Evolutionary conservation across 2,888 invertebrate genomes (phyloP).

Genomic region (Miltochrista miniata): DNA sequence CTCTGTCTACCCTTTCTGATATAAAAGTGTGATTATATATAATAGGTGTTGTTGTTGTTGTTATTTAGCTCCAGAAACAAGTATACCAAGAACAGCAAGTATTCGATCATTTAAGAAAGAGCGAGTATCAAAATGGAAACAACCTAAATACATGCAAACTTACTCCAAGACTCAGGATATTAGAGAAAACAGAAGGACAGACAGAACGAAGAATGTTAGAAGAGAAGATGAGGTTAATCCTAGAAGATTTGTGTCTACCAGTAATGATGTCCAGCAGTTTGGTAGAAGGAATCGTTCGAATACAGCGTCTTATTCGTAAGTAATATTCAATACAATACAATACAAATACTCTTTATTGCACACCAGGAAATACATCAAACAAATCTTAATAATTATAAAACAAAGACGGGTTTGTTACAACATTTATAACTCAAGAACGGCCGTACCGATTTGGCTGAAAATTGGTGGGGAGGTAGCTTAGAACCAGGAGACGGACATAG

Average conservation of each 20-base stretch:
- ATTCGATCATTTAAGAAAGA: constrained; percentile 17
- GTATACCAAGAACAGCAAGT: constrained; percentile 24
- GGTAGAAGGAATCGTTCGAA: neutral
- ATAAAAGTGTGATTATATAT: too few species aligned
- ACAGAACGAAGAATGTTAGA: neutral
- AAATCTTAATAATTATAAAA: too few species aligned
- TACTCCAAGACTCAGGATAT: constrained; percentile 11
- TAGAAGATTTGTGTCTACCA: neutral
- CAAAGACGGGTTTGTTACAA: too few species aligned
- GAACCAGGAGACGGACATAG: too few species aligned
- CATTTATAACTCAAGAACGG: too few species aligned
- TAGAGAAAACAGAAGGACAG: neutral
- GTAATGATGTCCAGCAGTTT: neutral
- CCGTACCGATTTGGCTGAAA: too few species aligned
- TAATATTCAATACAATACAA: too few species aligned
- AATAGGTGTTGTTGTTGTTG: too few species aligned
- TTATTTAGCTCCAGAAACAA: constrained; percentile 22
- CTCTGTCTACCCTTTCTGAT: too few species aligned
- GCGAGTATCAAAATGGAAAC: neutral
- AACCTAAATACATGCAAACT: constrained; percentile 33
- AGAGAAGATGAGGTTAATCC: neutral
- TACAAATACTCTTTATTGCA: too few species aligned
- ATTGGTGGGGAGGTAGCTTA: too few species aligned
- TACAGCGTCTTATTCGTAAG: neutral
- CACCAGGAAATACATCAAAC: too few species aligned